Conservation (phyloP, 2,113 vertebrate genomes). For the Crotalus tigris region DNA sequence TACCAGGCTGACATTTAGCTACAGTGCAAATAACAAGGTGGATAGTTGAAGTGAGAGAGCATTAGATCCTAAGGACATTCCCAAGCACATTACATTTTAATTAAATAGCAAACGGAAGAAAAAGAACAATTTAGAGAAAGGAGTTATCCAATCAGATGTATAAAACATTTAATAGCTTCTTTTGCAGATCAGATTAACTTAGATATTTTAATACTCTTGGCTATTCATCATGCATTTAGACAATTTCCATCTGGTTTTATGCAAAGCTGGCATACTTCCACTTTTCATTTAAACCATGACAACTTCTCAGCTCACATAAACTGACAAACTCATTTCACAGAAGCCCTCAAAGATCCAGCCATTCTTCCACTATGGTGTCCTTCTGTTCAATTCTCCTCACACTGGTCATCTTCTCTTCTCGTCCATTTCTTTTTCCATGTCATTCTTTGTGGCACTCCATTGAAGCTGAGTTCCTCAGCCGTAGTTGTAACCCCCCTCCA, state of each 20-base stretch:
- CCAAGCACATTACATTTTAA: no score
- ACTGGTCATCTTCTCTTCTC: not conserved
- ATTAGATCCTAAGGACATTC: no score
- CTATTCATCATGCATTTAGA: not conserved
- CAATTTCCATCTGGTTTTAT: not conserved
- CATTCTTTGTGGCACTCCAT: not conserved
- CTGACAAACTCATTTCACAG: not conserved
- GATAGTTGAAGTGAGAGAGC: no score
- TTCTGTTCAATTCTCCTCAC: not conserved
- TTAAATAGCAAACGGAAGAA: no score
- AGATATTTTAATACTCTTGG: not conserved
- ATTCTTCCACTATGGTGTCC: not conserved
- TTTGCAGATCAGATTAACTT: no score
- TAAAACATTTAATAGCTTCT: no score
- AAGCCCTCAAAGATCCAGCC: not conserved
- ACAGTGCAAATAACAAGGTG: no score
- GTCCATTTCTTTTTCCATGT: not conserved
- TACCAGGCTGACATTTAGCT: no score
- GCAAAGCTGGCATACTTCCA: not conserved
- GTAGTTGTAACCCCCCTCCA: not conserved
- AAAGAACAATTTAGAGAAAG: not conserved
- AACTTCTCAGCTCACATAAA: not conserved
- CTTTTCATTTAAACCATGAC: not conserved
- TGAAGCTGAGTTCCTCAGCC: not conserved
- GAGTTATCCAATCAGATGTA: no score